Conservation (phyloP, 1,140 invertebrate species). For the Drosophila tani region DNA sequence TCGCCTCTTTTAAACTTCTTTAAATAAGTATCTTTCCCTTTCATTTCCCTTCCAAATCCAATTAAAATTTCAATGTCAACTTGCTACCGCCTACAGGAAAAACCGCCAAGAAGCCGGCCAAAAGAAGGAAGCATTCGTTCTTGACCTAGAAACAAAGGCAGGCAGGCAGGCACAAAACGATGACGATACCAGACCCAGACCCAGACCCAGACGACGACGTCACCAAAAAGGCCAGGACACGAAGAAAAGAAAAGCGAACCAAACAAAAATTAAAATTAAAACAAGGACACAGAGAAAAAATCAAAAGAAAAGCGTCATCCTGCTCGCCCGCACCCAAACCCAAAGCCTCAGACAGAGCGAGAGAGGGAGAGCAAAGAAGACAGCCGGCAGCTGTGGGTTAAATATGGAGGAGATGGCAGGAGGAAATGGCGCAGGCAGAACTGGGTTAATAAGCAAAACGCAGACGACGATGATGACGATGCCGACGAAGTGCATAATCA, state of each 20-base stretch:
- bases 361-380: constrained; percentile 17
- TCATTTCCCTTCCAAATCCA: constrained; percentile 15
- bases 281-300: constrained; percentile 78
- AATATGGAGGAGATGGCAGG: constrained; percentile 10
- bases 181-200: constrained; percentile 68
- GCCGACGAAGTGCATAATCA: constrained; percentile 77
- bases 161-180: constrained; percentile 50
- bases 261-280: constrained; percentile 84
- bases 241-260: constrained; percentile 70
- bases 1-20: neutral
- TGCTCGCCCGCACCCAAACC: constrained; percentile 48
- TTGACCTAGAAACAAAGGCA: constrained; percentile 84
- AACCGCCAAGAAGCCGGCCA: constrained; percentile 44
- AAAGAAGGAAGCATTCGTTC: constrained; percentile 64
- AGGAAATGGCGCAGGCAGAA: constrained; percentile 38
- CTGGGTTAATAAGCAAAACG: constrained; percentile 80
- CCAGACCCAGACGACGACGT: constrained; percentile 53
- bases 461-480: constrained; percentile 66
- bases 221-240: constrained; percentile 64
- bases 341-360: neutral
- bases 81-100: constrained; percentile 12
- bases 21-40: neutral
- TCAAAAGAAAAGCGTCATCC: constrained; percentile 29
- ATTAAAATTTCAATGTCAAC: constrained; percentile 65
- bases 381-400: constrained; percentile 68